These are phyloP conservation scores for Myripristis murdjan DNA, from an alignment of 2,797 vertebrate species.

Conservation along the genomic window DNA sequence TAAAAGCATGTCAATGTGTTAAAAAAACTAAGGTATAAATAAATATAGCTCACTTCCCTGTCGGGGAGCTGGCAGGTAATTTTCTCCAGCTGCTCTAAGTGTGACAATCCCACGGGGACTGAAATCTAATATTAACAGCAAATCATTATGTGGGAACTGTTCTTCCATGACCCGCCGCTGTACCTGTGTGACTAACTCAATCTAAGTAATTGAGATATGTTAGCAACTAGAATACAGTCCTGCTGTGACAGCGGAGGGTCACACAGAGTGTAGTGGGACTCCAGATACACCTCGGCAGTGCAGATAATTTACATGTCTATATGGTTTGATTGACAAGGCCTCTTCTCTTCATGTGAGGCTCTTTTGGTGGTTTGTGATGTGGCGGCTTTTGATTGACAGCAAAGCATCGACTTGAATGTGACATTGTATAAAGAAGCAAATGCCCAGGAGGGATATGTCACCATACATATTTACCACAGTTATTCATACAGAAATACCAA, in stretches of 20 bases:
- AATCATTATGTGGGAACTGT: conserved; percentile 86
- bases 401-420: conserved; percentile 58
- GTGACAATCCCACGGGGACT: conserved; percentile 83
- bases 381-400: conserved; percentile 69
- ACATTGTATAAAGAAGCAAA: conserved; percentile 44
- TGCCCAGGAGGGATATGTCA: conserved; percentile 42
- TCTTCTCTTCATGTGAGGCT: conserved; percentile 45
- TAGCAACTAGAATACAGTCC: conserved; percentile 62
- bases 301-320: conserved; percentile 72
- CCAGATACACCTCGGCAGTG: conserved; percentile 52
- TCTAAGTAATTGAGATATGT: conserved; percentile 82
- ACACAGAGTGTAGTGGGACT: conserved; percentile 77
- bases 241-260: conserved; percentile 79
- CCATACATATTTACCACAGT: conserved; percentile 53
- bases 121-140: conserved; percentile 88
- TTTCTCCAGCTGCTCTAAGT: conserved; percentile 84
- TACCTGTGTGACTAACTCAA: conserved; percentile 84
- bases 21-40: conserved; percentile 77
- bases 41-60: conserved; percentile 85
- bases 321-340: conserved; percentile 67
- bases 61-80: conserved; percentile 85
- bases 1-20: conserved; percentile 81
- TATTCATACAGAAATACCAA: conserved; percentile 52
- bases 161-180: conserved; percentile 79
- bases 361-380: conserved; percentile 47